Conservation (phyloP, 2,113 vertebrate genomes). For the Tupaia chinensis region DNA sequence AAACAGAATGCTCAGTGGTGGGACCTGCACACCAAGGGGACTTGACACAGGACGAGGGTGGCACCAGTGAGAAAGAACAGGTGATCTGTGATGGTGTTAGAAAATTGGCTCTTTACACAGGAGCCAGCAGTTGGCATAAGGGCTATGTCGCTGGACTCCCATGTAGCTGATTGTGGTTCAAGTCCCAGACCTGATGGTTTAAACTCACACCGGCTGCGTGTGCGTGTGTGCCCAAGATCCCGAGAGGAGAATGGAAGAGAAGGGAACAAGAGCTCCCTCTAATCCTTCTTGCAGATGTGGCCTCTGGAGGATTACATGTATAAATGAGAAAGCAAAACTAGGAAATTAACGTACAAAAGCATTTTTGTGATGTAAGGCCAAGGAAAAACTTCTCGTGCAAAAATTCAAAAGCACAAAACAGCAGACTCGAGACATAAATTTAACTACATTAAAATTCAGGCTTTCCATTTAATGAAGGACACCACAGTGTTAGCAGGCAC, state of each 20-base stretch:
- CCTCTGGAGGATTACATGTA: background rate
- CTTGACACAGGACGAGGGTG: background rate
- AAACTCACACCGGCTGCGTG: too few species aligned
- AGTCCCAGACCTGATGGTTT: too few species aligned
- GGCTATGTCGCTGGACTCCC: too few species aligned
- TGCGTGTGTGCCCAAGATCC: too few species aligned
- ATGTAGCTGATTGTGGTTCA: too few species aligned
- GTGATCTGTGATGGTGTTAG: background rate
- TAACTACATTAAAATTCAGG: background rate
- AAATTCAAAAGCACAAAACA: background rate
- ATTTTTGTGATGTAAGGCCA: background rate
- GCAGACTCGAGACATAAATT: background rate
- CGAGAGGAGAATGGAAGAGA: background rate
- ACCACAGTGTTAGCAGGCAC: background rate
- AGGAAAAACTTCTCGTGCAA: background rate
- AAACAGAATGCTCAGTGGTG: background rate
- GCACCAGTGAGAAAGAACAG: background rate
- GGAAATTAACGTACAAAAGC: background rate
- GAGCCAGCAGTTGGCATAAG: too few species aligned
- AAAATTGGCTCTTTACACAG: background rate
- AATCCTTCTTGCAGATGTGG: background rate
- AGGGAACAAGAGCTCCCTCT: background rate
- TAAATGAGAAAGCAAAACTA: background rate
- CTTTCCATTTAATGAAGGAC: background rate
- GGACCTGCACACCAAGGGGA: background rate